Percentiles rank a stretch among this genome's conserved stretches.
Evolutionary conservation across 2,888 invertebrate genomes (phyloP).

Genomic region (Xanthorhoe spadicearia): DNA sequence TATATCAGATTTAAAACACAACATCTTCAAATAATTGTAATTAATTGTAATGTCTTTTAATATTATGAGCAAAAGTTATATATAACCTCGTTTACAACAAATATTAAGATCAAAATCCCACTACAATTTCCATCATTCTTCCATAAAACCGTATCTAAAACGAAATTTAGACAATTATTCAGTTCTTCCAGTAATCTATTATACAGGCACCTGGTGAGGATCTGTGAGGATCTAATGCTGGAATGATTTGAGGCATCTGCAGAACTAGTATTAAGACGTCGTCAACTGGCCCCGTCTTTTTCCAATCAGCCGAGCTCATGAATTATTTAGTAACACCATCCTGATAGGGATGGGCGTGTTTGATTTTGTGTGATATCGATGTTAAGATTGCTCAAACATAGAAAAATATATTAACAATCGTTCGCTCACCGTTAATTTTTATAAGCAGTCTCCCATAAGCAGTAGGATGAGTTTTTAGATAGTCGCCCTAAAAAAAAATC

Average conservation of each 20-base stretch:
- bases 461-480: too few relatives aligned
- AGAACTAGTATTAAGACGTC: slow-evolving; percentile 42
- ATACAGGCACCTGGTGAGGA: slow-evolving; percentile 14
- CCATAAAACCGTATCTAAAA: background rate
- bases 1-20: too few relatives aligned
- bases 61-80: too few relatives aligned
- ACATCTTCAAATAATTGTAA: too few relatives aligned
- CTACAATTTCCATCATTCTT: background rate
- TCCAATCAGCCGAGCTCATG: slow-evolving; percentile 46
- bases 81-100: too few relatives aligned
- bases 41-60: too few relatives aligned
- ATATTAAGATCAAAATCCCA: too few relatives aligned
- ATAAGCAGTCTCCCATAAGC: too few relatives aligned
- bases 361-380: slow-evolving; percentile 25
- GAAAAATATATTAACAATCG: too few relatives aligned
- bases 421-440: too few relatives aligned
- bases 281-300: slow-evolving; percentile 44
- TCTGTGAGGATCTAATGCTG: slow-evolving; percentile 23
- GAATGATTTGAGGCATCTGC: slow-evolving; percentile 42
- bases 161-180: background rate
- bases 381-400: too few relatives aligned
- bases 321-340: slow-evolving; percentile 46
- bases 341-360: slow-evolving; percentile 30
- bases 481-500: too few relatives aligned
- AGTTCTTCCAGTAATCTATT: slow-evolving; percentile 11